phyloP scores from a whole-genome alignment of 1,140 invertebrate species.

The Rhyzopertha dominica region DNA sequence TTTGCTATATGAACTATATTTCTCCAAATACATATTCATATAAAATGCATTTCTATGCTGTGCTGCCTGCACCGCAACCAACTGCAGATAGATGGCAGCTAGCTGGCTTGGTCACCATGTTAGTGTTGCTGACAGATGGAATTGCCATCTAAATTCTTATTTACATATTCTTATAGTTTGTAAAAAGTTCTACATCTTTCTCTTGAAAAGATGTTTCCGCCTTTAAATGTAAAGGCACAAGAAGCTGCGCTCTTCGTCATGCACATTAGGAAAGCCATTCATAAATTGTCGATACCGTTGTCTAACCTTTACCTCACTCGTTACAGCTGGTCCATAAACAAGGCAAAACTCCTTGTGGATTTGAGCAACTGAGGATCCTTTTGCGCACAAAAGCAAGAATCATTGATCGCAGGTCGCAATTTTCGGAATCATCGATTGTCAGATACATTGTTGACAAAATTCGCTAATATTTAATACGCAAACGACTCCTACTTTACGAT shows the following conservation, averaged over 20 bases:
- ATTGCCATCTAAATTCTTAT: no score
- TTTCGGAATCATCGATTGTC: conserved; percentile 2
- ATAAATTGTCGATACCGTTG: conserved; percentile 1
- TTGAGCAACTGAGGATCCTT: background rate
- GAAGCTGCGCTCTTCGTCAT: conserved; percentile 4
- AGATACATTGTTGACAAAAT: background rate
- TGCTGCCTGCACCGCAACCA: no score
- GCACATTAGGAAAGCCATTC: conserved; percentile 2
- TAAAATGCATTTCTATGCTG: no score
- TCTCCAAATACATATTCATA: no score
- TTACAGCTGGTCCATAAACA: conserved; percentile 1
- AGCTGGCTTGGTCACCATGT: no score
- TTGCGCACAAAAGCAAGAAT: background rate
- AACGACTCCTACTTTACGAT: background rate
- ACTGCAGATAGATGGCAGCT: no score
- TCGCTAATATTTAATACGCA: background rate
- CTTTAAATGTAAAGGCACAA: no score
- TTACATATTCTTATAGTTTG: no score
- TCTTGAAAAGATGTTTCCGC: no score
- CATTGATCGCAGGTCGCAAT: background rate
- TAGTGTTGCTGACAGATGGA: no score
- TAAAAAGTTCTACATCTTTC: no score
- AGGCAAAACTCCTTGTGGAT: conserved; percentile 1
- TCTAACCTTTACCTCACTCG: background rate
- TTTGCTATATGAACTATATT: no score